Evolutionary conservation across 2,888 invertebrate species (phyloP), one percentile per base, ranked within the genome.

Genomic region (Drosophila formosana): DNA sequence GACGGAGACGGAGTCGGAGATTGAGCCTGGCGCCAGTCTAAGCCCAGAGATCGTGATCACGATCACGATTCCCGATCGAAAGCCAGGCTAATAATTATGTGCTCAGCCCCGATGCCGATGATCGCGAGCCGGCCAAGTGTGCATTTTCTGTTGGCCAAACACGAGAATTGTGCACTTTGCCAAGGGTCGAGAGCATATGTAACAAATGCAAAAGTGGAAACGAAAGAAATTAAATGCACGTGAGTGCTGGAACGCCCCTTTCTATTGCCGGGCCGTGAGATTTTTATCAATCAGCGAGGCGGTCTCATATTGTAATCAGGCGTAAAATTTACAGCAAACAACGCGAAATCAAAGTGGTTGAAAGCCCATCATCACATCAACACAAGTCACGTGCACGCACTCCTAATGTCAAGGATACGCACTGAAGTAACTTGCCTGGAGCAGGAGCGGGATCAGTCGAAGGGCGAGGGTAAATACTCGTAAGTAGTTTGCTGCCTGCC

Each of bases 321-420:
- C 85, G 89, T 87, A 75, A 89, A 89, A 85, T 85, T 83, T 74
- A 86, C 63, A 56, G 67, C 77, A 83, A 83, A 88, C 86, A 89
- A 74, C 61, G 66, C 52, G 66, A 66, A 75, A 69, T 89, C 71
- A 73, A 80, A 89, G 89, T 88, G 84, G 89, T 72, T 86, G 85
- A 89, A 85, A 79, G 76, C 67, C 67, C 64, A 63, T 43, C 72
- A 34, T 23, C 30, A 26, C 43, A 63, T 45, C 72, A 25, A 7
- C 25, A 25, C 34, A 34, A 57, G 76, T 80, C 83, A 88, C 84
- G 89, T 82, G 90, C 81, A 73, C 58, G 75, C 80, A 78, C 88
- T 89, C 75, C 66, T 73, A 71, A 82, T 75, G 81, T 78, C 78
- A 86, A 75, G 89, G 85, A 86, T 75, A 89, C 49, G 55, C 13